Base-by-base conservation (phyloP, 1,140 invertebrate species). In the Zaprionus lachaisei region DNA sequence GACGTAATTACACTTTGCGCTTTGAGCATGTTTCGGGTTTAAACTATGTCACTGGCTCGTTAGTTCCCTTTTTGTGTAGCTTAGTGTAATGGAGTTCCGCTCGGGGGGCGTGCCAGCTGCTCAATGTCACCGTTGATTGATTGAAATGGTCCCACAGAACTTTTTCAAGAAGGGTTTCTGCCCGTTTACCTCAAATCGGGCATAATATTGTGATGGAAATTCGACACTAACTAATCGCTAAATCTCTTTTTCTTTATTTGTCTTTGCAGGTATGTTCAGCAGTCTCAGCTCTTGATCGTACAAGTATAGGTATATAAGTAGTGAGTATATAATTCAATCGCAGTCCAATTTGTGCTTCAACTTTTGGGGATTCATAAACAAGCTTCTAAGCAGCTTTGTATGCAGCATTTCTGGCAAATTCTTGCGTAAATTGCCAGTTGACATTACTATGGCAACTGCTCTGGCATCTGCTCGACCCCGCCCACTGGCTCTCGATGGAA, bases 1-100 rank as follows among this genome's bases (percentile, higher is more conserved):
- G 77, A 79, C 77, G 79, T 76, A 81, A 81, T 81, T 81, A 79
- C 72, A 79, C 57, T 72, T 66, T 71, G 49, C 26, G 63, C 58
- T 76, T 41, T 68, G 64, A 79, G 68, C 79, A 76, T 81, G 72
- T 76, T 76, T 79, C 54, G 72, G 55, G 56, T 79, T 81, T 72
- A 72, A 79, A 72, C 77, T 76, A 72, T 76, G 58, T 67, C 69
- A 72, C 22, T 49, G 63, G 7, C 56, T 70, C 61, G 54, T 78
- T 66, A 69, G 76, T 62, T 62, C 7, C 6, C 34, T 17, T 61
- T 70, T 60, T 65, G n/a, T 31, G 15, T 44, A 68, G 34, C 28
- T 24, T 11, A 67, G 65, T 67, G 65, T 67, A 67, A 67, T 67
- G 44, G 49, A 31, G 61, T 72, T 64, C 61, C 58, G 38, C 38